These are phyloP conservation scores for Leptinotarsa rubiginosa DNA, from an alignment of 2,888 invertebrate species.

Conservation along the genomic window DNA sequence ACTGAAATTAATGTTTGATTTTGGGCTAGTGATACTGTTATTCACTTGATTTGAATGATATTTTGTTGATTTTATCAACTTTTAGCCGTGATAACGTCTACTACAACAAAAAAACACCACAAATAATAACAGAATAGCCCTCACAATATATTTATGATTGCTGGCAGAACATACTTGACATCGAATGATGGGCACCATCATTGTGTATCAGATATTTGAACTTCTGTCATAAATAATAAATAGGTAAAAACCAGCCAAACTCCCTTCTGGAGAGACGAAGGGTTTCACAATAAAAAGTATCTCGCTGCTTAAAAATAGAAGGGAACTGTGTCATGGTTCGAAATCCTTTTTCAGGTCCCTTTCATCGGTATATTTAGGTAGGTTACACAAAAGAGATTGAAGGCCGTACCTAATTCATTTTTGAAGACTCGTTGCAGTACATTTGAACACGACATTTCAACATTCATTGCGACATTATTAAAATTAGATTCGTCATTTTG, in stretches of 20 bases:
- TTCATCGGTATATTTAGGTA: background rate
- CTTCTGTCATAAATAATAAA: background rate
- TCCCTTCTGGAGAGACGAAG: no score
- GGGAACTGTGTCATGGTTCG: background rate
- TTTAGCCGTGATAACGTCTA: no score
- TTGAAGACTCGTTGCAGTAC: no score
- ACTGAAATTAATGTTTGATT: no score
- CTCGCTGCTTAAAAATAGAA: background rate
- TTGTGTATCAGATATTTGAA: background rate
- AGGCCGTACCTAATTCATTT: no score
- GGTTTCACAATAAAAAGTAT: no score
- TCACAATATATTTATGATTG: no score
- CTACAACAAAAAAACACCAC: no score
- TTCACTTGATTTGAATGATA: no score
- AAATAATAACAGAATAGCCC: no score
- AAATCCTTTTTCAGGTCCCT: background rate
- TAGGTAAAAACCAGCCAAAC: background rate
- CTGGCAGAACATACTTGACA: background rate
- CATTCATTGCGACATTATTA: background rate
- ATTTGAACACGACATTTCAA: background rate
- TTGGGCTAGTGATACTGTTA: no score
- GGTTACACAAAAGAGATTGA: background rate
- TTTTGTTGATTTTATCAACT: no score
- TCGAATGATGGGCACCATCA: background rate
- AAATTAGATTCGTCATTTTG: background rate